Conservation (phyloP, 1,140 invertebrate species). For the Streblospio benedicti region DNA sequence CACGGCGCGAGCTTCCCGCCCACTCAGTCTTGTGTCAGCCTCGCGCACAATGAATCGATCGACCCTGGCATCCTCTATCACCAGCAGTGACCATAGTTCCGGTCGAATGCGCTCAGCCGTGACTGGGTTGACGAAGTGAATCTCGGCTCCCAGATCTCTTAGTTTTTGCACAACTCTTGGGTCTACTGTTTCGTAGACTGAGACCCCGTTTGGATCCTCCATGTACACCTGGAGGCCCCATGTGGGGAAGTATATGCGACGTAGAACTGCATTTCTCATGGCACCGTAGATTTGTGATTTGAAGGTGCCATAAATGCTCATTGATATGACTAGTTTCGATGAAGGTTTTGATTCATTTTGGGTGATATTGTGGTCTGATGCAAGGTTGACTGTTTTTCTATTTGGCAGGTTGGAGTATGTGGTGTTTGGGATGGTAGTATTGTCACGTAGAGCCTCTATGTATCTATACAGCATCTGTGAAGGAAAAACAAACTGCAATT, state of each 20-base stretch:
- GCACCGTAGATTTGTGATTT: slow-evolving; percentile 6
- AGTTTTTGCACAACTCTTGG: background rate
- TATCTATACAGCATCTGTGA: too few relatives aligned
- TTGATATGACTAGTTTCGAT: slow-evolving; percentile 7
- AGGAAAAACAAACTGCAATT: too few relatives aligned
- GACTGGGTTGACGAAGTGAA: background rate
- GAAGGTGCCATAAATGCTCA: slow-evolving; percentile 5
- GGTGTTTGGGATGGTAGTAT: too few relatives aligned
- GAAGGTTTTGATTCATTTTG: too few relatives aligned
- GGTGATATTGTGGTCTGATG: too few relatives aligned
- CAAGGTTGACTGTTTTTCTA: too few relatives aligned
- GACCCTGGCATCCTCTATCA: background rate
- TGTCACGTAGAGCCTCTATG: too few relatives aligned
- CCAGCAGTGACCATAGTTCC: background rate
- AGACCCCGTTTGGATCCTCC: background rate
- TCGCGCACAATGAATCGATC: background rate
- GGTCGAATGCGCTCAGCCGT: background rate
- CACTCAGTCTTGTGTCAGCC: background rate
- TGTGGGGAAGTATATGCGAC: slow-evolving; percentile 9
- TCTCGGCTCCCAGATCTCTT: background rate
- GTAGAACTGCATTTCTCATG: slow-evolving; percentile 8
- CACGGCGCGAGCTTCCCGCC: background rate
- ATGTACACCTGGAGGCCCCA: slow-evolving; percentile 10
- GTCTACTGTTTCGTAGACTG: too few relatives aligned
- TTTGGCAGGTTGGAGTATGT: too few relatives aligned